A percentile compares a stretch with the other conserved stretches of the same genome.
These are phyloP conservation scores for Philaethria dido DNA, from an alignment of 2,888 invertebrate genomes.

Conservation along the genomic window DNA sequence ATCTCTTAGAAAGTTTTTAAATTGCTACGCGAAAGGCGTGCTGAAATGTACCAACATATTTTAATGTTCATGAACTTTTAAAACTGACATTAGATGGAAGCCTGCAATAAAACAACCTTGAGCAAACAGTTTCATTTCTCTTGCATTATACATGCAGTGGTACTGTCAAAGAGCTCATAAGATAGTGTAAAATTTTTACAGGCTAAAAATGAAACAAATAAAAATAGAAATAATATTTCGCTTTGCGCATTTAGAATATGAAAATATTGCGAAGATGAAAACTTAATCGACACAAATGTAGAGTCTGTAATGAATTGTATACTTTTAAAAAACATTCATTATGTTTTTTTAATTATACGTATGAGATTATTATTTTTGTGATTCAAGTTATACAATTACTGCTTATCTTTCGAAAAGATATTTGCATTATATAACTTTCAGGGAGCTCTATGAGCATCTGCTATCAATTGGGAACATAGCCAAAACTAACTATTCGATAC, in stretches of 20 bases:
- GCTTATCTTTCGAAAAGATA: background rate
- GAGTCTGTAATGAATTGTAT: background rate
- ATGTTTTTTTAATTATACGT: background rate
- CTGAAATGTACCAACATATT: conserved; percentile 41
- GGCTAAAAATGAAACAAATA: conserved; percentile 21
- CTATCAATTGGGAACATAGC: conserved; percentile 67
- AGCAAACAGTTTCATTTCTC: conserved; percentile 40
- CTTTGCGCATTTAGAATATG: background rate
- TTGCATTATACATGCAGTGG: conserved; percentile 41
- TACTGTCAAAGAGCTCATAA: conserved; percentile 35
- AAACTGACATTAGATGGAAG: conserved; percentile 44
- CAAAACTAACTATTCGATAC: conserved; percentile 61
- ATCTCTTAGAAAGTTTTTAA: conserved; percentile 37
- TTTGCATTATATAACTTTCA: conserved; percentile 20
- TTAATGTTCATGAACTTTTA: conserved; percentile 45
- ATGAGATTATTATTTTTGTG: no score
- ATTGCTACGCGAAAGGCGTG: conserved; percentile 36
- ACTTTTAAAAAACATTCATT: background rate
- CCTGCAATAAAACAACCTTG: conserved; percentile 41
- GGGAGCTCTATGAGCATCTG: conserved; percentile 64
- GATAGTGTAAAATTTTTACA: conserved; percentile 28
- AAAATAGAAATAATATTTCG: conserved; percentile 8
- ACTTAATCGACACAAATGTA: background rate
- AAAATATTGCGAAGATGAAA: background rate
- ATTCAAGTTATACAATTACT: no score